Base-by-base conservation (phyloP, 2,113 vertebrate species). In the Spilogale gracilis region DNA sequence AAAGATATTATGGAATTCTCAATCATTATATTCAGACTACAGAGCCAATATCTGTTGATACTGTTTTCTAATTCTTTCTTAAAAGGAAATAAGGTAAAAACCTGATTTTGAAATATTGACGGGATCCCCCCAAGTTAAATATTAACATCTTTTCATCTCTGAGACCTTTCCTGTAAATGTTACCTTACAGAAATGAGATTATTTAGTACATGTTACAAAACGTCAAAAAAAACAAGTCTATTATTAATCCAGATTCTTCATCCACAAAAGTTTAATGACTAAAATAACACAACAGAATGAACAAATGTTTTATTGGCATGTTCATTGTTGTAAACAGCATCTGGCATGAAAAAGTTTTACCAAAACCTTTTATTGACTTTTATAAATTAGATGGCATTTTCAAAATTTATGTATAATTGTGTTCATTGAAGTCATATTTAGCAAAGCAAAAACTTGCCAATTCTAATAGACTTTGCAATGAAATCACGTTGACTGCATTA, bases 241-340 rank as follows among this genome's bases (percentile, higher is more conserved):
- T 83, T 74, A 69, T 96, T 85, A 96, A 97, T 83, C 56, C 96
- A 96, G 60, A 86, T 74, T 95, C 93, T 96, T 98, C 94, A 89
- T 27, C 0, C 98, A 98, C 97, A 98, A 78, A 97, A 95, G 58
- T 97, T 98, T 98, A 98, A 99, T 98, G 96, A 99, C 97, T 98
- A 98, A 99, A 98, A 94, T 99, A 99, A 99, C 98, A 98, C 98
- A 98, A 98, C 98, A 97, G 94, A 98, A 99, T 98, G 98, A 99
- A 99, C 98, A 99, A 99, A 99, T 98, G 98, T 99, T 99, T 99
- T 99, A 99, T 99, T 99, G 99, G 99, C 99, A 99, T 99, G 99
- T 99, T 99, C 99, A 99, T 98, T 97, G 98, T 99, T 99, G 99
- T 99, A 99, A 99, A 99, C 99, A 99, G 99, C 99, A 99, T 99